phyloP scores from a whole-genome alignment of 2,888 invertebrate genomes.

The Diogma glabrata region DNA sequence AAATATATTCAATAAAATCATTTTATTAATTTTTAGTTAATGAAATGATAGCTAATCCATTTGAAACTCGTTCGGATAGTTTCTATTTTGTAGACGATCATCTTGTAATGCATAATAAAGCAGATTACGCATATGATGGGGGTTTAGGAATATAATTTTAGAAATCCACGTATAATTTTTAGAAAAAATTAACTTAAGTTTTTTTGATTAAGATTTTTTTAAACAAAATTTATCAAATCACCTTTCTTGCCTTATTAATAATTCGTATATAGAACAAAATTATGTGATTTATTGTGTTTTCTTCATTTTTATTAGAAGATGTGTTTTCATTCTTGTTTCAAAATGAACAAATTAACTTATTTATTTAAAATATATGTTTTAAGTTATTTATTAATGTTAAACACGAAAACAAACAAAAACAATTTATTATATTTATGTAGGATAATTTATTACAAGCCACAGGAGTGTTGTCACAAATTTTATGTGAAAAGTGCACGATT shows the following conservation, averaged over 20 bases:
- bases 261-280: conserved; percentile 11
- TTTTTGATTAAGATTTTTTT: neutral
- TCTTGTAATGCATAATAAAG: conserved; percentile 98
- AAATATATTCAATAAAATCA: neutral
- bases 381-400: no score
- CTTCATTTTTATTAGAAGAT: no score
- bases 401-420: no score
- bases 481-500: no score
- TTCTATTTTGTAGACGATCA: conserved; percentile 97
- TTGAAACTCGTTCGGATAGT: conserved; percentile 95
- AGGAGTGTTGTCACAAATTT: no score
- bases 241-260: conserved; percentile 21
- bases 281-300: conserved; percentile 3
- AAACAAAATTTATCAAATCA: conserved; percentile 14
- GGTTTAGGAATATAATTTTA: conserved; percentile 34
- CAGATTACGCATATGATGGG: conserved; percentile 95
- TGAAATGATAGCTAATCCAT: conserved; percentile 93
- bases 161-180: neutral
- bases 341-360: no score
- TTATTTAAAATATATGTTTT: no score
- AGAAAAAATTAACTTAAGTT: neutral
- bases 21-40: conserved; percentile 52
- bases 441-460: no score
- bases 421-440: no score
- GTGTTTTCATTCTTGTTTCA: no score